A percentile compares a stretch with the other conserved stretches of the same genome.
Conservation (phyloP, 2,888 invertebrate genomes). For the Leucania comma region DNA sequence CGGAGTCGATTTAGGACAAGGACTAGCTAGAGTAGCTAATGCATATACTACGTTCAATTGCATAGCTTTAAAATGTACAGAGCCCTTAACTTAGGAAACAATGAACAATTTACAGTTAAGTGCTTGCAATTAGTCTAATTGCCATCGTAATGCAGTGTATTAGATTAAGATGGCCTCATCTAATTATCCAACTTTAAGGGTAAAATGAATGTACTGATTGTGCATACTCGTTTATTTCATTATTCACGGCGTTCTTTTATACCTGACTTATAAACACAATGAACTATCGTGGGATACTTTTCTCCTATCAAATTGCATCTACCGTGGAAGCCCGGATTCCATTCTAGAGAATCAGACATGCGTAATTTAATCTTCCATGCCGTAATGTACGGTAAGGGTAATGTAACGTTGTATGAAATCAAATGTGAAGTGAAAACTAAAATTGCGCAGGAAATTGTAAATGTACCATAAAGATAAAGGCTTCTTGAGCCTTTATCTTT, state of each 20-base stretch:
- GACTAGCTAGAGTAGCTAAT: constrained; percentile 9
- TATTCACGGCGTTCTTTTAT: constrained; percentile 52
- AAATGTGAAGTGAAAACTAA: constrained; percentile 51
- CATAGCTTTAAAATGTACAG: constrained; percentile 23
- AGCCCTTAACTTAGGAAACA: constrained; percentile 25
- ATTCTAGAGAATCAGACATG: constrained; percentile 66
- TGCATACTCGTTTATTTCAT: constrained; percentile 35
- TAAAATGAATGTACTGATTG: constrained; percentile 9
- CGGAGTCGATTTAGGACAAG: constrained; percentile 29
- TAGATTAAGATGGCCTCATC: constrained; percentile 4
- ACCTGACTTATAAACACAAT: constrained; percentile 52
- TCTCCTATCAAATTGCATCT: constrained; percentile 63
- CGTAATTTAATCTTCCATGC: constrained; percentile 66
- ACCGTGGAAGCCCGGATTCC: constrained; percentile 59
- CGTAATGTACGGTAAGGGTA: constrained; percentile 53
- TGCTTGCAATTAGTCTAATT: constrained; percentile 49
- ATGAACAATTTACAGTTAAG: constrained; percentile 34
- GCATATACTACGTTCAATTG: constrained; percentile 25
- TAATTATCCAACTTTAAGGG: constrained; percentile 7
- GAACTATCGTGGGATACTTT: constrained; percentile 70
- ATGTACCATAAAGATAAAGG: constrained; percentile 2
- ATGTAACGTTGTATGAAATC: constrained; percentile 62
- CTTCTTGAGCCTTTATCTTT: too few species aligned
- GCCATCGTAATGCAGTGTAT: constrained; percentile 9
- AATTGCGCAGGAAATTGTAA: constrained; percentile 39